phyloP scores from a whole-genome alignment of 1,140 invertebrate species.

The Schmidtea mediterranea region DNA sequence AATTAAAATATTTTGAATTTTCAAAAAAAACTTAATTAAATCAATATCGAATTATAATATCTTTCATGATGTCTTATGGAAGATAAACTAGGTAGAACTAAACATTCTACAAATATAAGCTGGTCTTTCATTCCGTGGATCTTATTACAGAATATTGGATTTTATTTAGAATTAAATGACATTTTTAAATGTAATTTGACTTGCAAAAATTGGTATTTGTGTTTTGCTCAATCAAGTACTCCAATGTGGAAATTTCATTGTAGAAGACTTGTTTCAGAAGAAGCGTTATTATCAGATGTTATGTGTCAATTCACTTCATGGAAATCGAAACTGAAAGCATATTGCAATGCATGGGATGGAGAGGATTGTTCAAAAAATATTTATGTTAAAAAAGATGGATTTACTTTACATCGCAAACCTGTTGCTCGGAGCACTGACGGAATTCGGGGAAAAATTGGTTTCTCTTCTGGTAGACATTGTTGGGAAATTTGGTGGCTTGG shows the following conservation, averaged over 20 bases:
- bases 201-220: conserved; percentile 68
- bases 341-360: conserved; percentile 81
- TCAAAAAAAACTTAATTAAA: too few species aligned
- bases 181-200: conserved; percentile 61
- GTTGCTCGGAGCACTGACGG: conserved; percentile 94
- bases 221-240: conserved; percentile 69
- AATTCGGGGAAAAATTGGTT: conserved; percentile 68
- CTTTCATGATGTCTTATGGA: too few species aligned
- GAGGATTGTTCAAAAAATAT: conserved; percentile 85
- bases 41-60: too few species aligned
- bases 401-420: conserved; percentile 83
- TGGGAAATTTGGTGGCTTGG: conserved; percentile 99
- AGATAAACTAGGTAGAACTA: too few species aligned
- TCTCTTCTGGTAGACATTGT: conserved; percentile 64
- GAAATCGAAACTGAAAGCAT: conserved; percentile 73
- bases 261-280: conserved; percentile 53
- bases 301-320: conserved; percentile 59
- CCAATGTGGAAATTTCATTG: conserved; percentile 79
- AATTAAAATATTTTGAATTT: too few species aligned
- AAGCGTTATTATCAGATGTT: conserved; percentile 67
- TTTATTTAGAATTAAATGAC: conserved; percentile 58
- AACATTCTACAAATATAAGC: too few species aligned
- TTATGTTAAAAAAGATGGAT: conserved; percentile 81
- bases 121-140: too few species aligned
- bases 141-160: conserved; percentile 15